Evolutionary conservation across 92 coral and sea anemone genomes (phyloP), one percentile per base, ranked within the genome.

Genomic region (Diadumene lineata): DNA sequence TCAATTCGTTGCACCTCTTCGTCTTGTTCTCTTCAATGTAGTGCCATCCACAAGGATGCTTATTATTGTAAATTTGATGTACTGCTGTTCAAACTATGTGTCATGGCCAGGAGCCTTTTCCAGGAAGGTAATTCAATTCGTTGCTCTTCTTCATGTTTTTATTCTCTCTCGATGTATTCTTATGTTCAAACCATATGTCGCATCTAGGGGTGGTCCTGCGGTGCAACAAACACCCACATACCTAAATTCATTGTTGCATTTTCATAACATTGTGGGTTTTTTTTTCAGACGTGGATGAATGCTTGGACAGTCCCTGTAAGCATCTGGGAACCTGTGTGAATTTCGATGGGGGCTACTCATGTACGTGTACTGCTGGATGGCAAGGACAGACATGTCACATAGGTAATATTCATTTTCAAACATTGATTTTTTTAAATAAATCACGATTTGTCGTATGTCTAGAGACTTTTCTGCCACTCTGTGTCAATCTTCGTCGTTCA

Each of bases 271-370:
- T 77, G 82, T 30, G 82, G 67, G 2, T 23, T 30, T 28, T n/a
- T n/a, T n/a, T n/a, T n/a, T n/a, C n/a, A n/a, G 81, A 76, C n/a
- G 1, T 76, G 0, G 46, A 76, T 34, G 81, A 76, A 21, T 76
- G 81, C 38, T 3, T 30, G 24, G 18, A 2, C 27, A 58, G 68
- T 31, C 57, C 31, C 23, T 26, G 30, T 43, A 26, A 64, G 22
- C 60, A 75, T 24, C 32, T 28, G 9, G 80, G 74, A 8, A 33
- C 80, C 0, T 75, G 80, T 28, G n/a, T 18, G 11, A 75, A 75
- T 56, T 38, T 53, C 18, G 28, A 31, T 21, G 80, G 80, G 19
- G 31, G 75, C n/a, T 75, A 60, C 48, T 26, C 24, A 9, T 75
- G 80, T 56, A 43, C 18, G 0, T 75, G 80, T 38, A 51, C 30